Conservation (phyloP, 2,113 vertebrate species). For the Pachycephala philippinensis region DNA sequence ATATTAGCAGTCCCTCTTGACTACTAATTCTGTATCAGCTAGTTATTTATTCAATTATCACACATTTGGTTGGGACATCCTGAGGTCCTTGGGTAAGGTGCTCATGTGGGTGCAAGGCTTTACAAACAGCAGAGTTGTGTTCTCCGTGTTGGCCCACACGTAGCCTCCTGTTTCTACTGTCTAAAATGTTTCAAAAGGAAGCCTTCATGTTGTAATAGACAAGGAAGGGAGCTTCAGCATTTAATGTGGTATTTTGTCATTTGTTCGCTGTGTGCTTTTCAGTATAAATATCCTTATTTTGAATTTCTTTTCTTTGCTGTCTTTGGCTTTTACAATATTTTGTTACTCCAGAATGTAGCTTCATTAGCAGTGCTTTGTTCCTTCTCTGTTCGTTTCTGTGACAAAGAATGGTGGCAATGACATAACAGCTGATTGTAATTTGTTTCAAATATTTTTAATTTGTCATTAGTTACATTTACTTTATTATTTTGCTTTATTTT, state of each 20-base stretch:
- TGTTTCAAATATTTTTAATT: constrained; percentile 33
- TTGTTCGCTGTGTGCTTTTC: constrained; percentile 28
- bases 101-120: neutral
- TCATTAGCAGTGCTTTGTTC: constrained; percentile 41
- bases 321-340: constrained; percentile 37
- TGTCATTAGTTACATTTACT: constrained; percentile 48
- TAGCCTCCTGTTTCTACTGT: neutral
- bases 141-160: neutral
- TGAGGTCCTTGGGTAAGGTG: neutral
- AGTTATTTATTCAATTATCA: neutral
- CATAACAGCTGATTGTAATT: neutral
- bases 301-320: constrained; percentile 49
- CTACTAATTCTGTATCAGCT: neutral
- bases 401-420: neutral
- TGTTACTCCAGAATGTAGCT: constrained; percentile 1
- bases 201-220: neutral
- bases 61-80: neutral
- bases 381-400: neutral
- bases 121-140: neutral
- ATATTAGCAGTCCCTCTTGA: neutral
- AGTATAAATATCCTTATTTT: constrained; percentile 40
- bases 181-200: neutral
- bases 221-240: neutral
- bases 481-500: constrained; percentile 77
- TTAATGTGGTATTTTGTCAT: neutral